phyloP scores from a whole-genome alignment of 2,888 invertebrate species.

The Stenolophus ochropezus region DNA sequence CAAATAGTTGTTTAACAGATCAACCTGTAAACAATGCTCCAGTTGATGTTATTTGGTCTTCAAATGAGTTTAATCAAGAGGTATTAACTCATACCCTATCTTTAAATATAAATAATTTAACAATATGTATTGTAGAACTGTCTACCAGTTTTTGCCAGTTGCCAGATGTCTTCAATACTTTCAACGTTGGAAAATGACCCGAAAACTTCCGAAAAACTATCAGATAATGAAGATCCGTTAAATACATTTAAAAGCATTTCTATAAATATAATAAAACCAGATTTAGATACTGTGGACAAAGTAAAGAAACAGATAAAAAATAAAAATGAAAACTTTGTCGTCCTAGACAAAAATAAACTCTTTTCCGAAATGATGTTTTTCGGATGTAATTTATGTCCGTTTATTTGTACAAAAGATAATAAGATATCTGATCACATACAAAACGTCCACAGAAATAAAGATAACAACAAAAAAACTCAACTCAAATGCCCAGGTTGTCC shows the following conservation, averaged over 20 bases:
- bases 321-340: conserved; percentile 61
- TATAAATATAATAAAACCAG: conserved; percentile 52
- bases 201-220: conserved; percentile 14
- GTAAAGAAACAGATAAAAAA: conserved; percentile 58
- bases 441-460: conserved; percentile 74
- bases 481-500: conserved; percentile 81
- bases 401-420: conserved; percentile 70
- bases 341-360: conserved; percentile 45
- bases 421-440: conserved; percentile 70
- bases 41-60: conserved; percentile 68
- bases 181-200: conserved; percentile 67
- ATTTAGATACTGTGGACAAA: conserved; percentile 53
- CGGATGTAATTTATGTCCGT: conserved; percentile 71
- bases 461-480: conserved; percentile 75
- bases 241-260: conserved; percentile 56
- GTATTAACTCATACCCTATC: conserved; percentile 63
- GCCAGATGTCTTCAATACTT: conserved; percentile 70
- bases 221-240: conserved; percentile 8
- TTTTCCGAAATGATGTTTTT: conserved; percentile 69
- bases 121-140: conserved; percentile 66
- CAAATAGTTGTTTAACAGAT: conserved; percentile 21
- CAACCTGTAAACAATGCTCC: conserved; percentile 49
- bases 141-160: conserved; percentile 69
- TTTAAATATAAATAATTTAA: not conserved
- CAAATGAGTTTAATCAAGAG: conserved; percentile 67